Percentiles rank a stretch among this genome's conserved stretches.
Evolutionary conservation across 1,140 invertebrate species (phyloP).

Genomic region (Plutomurus gul): DNA sequence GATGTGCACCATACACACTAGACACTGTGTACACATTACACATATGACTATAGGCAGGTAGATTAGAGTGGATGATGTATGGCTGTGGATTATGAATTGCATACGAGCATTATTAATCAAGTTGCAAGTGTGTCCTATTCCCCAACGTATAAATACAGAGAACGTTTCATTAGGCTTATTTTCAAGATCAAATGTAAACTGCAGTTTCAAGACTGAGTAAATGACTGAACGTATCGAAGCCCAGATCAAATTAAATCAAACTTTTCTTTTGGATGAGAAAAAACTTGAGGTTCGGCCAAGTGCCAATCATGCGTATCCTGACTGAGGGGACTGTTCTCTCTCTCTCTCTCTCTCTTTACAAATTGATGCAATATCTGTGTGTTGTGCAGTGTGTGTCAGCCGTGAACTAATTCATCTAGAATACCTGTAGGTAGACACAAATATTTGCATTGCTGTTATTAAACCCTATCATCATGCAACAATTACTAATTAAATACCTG

Average conservation of each 20-base stretch:
- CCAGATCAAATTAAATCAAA: conserved; percentile 30
- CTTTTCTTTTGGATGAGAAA: conserved; percentile 3
- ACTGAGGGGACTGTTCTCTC: background rate
- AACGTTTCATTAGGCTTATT: background rate
- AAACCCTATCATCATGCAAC: too few species aligned
- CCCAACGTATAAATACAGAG: too few species aligned
- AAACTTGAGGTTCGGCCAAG: conserved; percentile 19
- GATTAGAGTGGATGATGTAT: background rate
- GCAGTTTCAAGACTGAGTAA: background rate
- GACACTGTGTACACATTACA: too few species aligned
- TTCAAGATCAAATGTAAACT: background rate
- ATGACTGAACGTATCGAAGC: conserved; percentile 11
- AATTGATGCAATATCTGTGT: conserved; percentile 1
- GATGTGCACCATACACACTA: too few species aligned
- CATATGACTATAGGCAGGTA: too few species aligned
- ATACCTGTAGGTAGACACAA: background rate
- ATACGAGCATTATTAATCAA: background rate
- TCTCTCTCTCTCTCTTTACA: too few species aligned
- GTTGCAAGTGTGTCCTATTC: background rate
- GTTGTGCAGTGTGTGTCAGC: background rate
- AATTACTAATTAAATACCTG: too few species aligned
- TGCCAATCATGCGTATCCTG: conserved; percentile 25
- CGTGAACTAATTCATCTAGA: conserved; percentile 1
- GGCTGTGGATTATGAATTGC: background rate
- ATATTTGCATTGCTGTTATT: too few species aligned